phyloP scores from a whole-genome alignment of 1,140 invertebrate genomes.

The Drosophila grimshawi region DNA sequence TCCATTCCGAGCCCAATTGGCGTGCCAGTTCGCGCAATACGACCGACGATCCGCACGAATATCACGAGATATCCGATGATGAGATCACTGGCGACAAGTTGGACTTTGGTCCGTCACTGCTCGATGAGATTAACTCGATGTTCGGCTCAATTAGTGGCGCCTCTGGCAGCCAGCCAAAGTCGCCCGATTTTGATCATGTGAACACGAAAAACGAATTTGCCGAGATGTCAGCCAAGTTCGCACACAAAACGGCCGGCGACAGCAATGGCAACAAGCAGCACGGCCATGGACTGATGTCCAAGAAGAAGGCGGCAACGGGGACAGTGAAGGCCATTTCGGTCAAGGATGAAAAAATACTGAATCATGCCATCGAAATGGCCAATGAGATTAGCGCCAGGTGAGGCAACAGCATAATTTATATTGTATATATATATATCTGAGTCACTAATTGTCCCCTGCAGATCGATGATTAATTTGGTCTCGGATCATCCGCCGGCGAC shows the following conservation, averaged over 20 bases:
- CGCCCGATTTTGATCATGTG: conserved; percentile 88
- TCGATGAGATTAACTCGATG: conserved; percentile 98
- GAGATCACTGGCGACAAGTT: conserved; percentile 88
- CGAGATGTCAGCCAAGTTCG: conserved; percentile 87
- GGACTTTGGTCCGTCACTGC: conserved; percentile 95
- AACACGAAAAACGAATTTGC: conserved; percentile 88
- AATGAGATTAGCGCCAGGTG: conserved; percentile 94
- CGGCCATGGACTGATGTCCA: conserved; percentile 64
- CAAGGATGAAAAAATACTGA: conserved; percentile 96
- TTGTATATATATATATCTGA: conserved; percentile 2
- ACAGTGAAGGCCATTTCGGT: conserved; percentile 97
- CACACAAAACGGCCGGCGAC: conserved; percentile 61
- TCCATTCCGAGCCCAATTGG: conserved; percentile 57
- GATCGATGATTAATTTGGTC: conserved; percentile 93
- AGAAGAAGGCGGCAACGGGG: conserved; percentile 91
- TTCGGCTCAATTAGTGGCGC: conserved; percentile 89
- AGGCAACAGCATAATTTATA: conserved; percentile 2
- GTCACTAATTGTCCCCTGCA: conserved; percentile 37
- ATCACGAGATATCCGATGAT: conserved; percentile 96
- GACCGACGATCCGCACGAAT: conserved; percentile 89
- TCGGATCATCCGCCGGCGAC: conserved; percentile 89
- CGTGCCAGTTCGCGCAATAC: conserved; percentile 50
- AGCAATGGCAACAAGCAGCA: conserved; percentile 66
- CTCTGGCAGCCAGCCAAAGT: conserved; percentile 74
- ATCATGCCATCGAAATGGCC: conserved; percentile 96